Conservation (phyloP, 2,797 vertebrate species). For the Sebastes steindachneri region DNA sequence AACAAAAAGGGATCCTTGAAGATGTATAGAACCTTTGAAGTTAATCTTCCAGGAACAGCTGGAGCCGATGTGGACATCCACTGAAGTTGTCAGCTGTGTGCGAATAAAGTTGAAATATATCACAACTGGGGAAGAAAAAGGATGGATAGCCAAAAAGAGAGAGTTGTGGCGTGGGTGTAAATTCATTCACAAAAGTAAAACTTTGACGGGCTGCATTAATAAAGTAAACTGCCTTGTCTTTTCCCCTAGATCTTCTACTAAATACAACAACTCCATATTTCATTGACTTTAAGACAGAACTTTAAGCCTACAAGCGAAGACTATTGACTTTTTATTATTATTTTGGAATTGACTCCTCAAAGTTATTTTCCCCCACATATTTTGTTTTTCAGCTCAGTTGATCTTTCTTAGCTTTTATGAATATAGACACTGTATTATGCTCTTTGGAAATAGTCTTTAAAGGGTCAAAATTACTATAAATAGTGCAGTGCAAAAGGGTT, state of each 20-base stretch:
- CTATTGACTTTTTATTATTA: not conserved
- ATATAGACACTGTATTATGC: not conserved
- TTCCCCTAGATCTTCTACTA: not conserved
- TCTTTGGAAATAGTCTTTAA: not conserved
- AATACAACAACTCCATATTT: not conserved
- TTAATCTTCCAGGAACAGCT: slow-evolving; percentile 63
- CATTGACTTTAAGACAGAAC: not conserved
- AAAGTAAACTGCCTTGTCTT: not conserved
- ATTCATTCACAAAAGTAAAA: not conserved
- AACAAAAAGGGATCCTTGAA: slow-evolving; percentile 57
- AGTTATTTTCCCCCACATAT: not conserved
- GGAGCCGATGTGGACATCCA: slow-evolving; percentile 33
- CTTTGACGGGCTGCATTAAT: not conserved
- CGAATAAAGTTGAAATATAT: slow-evolving; percentile 30
- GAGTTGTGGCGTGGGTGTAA: not conserved
- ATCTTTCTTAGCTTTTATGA: not conserved
- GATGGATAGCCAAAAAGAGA: slow-evolving; percentile 4
- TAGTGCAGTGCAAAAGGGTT: not conserved
- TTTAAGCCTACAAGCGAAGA: not conserved
- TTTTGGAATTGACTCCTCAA: not conserved
- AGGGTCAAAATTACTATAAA: not conserved
- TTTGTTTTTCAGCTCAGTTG: not conserved
- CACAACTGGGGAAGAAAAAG: not conserved
- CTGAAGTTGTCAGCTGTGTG: slow-evolving; percentile 36
- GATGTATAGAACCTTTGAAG: slow-evolving; percentile 59